Conservation (phyloP, 2,113 vertebrate species). For the Esox niger region DNA sequence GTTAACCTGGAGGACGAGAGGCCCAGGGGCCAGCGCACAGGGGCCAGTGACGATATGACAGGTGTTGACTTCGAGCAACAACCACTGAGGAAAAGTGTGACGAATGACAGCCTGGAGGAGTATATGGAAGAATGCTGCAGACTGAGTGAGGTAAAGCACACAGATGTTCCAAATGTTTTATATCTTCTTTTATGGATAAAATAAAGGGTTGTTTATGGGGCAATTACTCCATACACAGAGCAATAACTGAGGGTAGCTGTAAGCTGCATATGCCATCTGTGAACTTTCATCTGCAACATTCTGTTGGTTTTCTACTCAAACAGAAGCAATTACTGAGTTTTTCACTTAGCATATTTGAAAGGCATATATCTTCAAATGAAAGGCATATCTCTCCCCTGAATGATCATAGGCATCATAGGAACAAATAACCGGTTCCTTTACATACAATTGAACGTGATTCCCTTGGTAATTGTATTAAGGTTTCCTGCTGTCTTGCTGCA, state of each 20-base stretch:
- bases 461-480: no score
- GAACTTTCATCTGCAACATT: not conserved
- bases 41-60: constrained; percentile 46
- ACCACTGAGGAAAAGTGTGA: constrained; percentile 68
- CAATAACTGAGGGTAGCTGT: not conserved
- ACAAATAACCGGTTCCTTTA: no score
- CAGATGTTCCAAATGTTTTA: not conserved
- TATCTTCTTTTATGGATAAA: not conserved
- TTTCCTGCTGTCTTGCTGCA: not conserved
- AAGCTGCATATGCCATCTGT: constrained; percentile 1
- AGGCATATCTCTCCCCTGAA: not conserved
- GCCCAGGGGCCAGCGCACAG: constrained; percentile 25
- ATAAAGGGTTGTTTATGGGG: not conserved
- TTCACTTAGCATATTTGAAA: not conserved
- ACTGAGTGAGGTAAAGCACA: constrained; percentile 80
- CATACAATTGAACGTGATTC: no score
- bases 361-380: not conserved
- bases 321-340: not conserved
- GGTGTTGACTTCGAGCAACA: constrained; percentile 49
- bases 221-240: not conserved
- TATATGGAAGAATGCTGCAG: constrained; percentile 88
- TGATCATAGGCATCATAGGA: no score
- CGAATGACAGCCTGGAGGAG: constrained; percentile 79
- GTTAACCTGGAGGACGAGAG: constrained; percentile 42
- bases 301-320: not conserved